Base-by-base conservation (phyloP, 2,113 vertebrate species). In the Alectura lathami region DNA sequence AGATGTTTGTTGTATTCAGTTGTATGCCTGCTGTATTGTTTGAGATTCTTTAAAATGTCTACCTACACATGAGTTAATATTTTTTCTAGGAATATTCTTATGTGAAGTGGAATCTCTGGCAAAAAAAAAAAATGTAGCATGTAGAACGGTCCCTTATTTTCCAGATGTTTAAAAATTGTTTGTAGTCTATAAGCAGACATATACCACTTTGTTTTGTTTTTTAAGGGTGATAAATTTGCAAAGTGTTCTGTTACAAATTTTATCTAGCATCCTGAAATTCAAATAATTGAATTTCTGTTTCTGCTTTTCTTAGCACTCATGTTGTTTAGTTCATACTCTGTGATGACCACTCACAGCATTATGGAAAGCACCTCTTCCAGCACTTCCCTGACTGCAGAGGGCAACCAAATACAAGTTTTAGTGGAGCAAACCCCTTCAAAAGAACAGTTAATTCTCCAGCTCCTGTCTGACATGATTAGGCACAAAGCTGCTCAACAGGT, bases 291-390 rank as follows among this genome's bases (percentile, higher is more conserved):
- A 42, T 15, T 45, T 45, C 45, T 45, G 17, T 45, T 45, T 7
- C 3, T 89, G 48, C 6, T 74, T 9, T 56, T 74, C 26, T 77
- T 77, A 68, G 2, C 11, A 50, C 29, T 84, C n/a, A 42, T 18
- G 10, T 34, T 86, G 9, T 51, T 89, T 56, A 78, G 29, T 5
- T 87, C 38, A 77, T 26, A 16, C 51, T 6, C 11, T 68, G 23
- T 13, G 27, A 59, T 50, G 32, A 73, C 27, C 21, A 5, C 0
- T 2, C 3, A 6, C 4, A 69, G 13, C 1, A 0, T 38, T 38
- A 51, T 9, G 34, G 34, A 78, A 11, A 11, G 6, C 27, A 70
- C 12, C 8, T 26, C 77, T 3, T 2, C 17, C 30, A 56, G 17
- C 9, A 84, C 13, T 60, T 69, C 45, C 14, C 13, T 68, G 38